Percentiles rank a stretch among this genome's conserved stretches.
Evolutionary conservation across 2,888 invertebrate species (phyloP).

Genomic region (Panzeria rudis): DNA sequence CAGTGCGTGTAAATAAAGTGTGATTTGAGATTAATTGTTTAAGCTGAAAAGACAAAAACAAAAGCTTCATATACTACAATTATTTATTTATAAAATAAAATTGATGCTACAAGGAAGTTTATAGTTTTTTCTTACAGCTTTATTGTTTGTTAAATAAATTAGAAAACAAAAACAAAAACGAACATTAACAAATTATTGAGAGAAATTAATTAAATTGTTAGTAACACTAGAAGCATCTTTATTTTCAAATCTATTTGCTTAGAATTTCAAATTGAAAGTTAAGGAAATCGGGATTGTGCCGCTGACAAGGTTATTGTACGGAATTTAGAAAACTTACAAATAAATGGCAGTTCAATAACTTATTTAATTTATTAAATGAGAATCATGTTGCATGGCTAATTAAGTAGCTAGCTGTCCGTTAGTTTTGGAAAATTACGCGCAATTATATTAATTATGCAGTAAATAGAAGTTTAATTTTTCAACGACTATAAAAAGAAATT

Average conservation of each 20-base stretch:
- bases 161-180: neutral
- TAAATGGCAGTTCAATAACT: constrained; percentile 66
- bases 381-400: constrained; percentile 50
- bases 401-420: constrained; percentile 20
- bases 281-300: constrained; percentile 61
- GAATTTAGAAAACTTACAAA: constrained; percentile 11
- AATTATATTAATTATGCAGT: constrained; percentile 52
- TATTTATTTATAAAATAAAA: constrained; percentile 47
- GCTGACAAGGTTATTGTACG: constrained; percentile 56
- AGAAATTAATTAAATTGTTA: constrained; percentile 65
- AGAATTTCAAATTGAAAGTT: constrained; percentile 53
- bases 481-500: neutral
- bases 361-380: constrained; percentile 45
- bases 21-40: constrained; percentile 53
- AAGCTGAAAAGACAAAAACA: constrained; percentile 8
- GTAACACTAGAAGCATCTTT: constrained; percentile 53
- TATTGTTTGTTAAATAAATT: constrained; percentile 46
- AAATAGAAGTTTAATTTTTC: neutral
- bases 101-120: constrained; percentile 63
- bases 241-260: constrained; percentile 25
- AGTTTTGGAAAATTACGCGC: neutral
- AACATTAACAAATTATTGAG: constrained; percentile 20
- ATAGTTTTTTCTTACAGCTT: constrained; percentile 16
- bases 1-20: constrained; percentile 58
- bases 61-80: neutral